phyloP scores from a whole-genome alignment of 2,113 vertebrate species.

The Ictalurus punctatus region DNA sequence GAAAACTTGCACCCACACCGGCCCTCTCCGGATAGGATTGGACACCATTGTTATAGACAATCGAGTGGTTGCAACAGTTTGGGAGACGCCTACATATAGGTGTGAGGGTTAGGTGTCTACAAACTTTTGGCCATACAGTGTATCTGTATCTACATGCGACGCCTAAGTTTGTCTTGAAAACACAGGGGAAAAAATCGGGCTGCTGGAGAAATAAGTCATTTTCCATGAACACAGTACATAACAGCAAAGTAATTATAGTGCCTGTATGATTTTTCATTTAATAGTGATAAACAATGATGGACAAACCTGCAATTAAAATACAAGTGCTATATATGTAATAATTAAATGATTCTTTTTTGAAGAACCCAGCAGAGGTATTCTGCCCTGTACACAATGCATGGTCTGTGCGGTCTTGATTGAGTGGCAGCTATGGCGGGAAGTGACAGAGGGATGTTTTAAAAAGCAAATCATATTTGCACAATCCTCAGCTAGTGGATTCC shows the following conservation, averaged over 20 bases:
- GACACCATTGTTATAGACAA: background rate
- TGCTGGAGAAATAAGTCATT: background rate
- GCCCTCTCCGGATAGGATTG: no score
- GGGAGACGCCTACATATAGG: background rate
- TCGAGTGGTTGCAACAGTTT: background rate
- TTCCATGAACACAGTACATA: background rate
- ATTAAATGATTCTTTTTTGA: background rate
- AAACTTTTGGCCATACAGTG: background rate
- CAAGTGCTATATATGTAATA: background rate
- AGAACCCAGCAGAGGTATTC: background rate
- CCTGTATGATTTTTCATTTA: background rate
- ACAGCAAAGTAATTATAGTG: background rate
- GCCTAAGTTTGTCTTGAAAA: background rate
- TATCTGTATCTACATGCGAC: background rate
- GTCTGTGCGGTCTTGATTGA: background rate
- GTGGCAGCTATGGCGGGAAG: background rate
- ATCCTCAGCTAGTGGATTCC: background rate
- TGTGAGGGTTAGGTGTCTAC: background rate
- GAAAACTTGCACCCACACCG: no score
- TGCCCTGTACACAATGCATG: background rate
- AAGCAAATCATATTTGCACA: constrained; percentile 5
- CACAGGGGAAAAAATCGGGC: background rate
- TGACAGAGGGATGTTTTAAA: background rate
- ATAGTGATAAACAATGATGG: background rate
- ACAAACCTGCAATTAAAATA: background rate